phyloP scores from a whole-genome alignment of 2,888 invertebrate genomes.

The Rotaria macrura region DNA sequence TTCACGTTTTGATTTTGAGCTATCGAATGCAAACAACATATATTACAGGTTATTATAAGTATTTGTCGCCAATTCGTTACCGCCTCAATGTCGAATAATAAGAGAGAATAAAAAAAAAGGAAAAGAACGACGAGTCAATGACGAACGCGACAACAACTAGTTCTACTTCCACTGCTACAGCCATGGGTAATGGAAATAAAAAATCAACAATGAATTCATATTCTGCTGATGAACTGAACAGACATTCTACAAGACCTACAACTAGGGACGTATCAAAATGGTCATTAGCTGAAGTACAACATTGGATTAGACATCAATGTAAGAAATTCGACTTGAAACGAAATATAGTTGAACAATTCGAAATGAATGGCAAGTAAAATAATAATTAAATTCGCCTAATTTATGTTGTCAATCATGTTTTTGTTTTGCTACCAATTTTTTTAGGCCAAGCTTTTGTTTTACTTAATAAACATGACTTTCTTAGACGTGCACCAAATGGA shows the following conservation, averaged over 20 bases:
- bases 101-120: not conserved
- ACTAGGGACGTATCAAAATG: not conserved
- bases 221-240: not conserved
- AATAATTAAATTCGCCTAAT: not conserved
- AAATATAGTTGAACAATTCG: not conserved
- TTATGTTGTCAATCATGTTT: not conserved
- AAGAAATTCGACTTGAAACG: not conserved
- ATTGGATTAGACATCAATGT: not conserved
- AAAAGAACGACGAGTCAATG: not conserved
- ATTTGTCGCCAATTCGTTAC: not conserved
- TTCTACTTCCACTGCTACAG: not conserved
- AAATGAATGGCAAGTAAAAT: not conserved
- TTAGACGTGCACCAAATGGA: conserved; percentile 78
- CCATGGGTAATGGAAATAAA: not conserved
- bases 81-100: not conserved
- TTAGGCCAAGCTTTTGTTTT: conserved; percentile 79
- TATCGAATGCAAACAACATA: not conserved
- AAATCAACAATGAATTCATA: not conserved
- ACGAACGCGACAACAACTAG: not conserved
- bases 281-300: not conserved
- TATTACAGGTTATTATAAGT: not conserved
- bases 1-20: not conserved
- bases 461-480: conserved; percentile 74
- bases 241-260: not conserved
- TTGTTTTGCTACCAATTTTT: conserved; percentile 32